phyloP scores from a whole-genome alignment of 2,888 invertebrate genomes.

The Lasioglossum vierecki region DNA sequence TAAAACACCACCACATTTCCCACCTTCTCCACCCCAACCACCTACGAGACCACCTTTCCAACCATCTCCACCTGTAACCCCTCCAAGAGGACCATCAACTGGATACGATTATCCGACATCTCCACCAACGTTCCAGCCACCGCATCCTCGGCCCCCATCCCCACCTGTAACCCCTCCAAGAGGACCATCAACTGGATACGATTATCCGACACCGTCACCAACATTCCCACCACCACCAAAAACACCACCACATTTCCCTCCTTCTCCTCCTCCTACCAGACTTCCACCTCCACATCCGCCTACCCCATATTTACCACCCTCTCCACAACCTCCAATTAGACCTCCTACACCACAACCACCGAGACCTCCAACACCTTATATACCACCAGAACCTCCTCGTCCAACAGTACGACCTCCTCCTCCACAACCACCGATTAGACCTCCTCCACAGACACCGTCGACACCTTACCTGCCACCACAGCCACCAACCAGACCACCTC shows the following conservation, averaged over 20 bases:
- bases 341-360: conserved; percentile 42
- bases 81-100: conserved; percentile 58
- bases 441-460: not conserved
- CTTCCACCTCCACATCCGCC: conserved; percentile 48
- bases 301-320: conserved; percentile 55
- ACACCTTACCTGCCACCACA: conserved; percentile 57
- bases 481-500: conserved; percentile 25
- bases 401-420: conserved; percentile 13
- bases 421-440: conserved; percentile 9
- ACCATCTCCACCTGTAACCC: conserved; percentile 24
- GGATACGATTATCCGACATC: conserved; percentile 53
- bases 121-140: conserved; percentile 73
- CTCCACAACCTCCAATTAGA: conserved; percentile 44
- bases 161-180: conserved; percentile 46
- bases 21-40: conserved; percentile 42
- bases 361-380: conserved; percentile 54
- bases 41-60: conserved; percentile 28
- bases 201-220: conserved; percentile 42
- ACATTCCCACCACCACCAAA: conserved; percentile 74
- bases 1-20: conserved; percentile 20
- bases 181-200: conserved; percentile 57
- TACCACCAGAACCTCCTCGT: conserved; percentile 62
- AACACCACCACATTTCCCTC: not conserved
- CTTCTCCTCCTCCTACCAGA: not conserved
- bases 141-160: conserved; percentile 49